These are phyloP conservation scores for Vulpes vulpes DNA, from an alignment of 2,113 vertebrate genomes.

Conservation along the genomic window DNA sequence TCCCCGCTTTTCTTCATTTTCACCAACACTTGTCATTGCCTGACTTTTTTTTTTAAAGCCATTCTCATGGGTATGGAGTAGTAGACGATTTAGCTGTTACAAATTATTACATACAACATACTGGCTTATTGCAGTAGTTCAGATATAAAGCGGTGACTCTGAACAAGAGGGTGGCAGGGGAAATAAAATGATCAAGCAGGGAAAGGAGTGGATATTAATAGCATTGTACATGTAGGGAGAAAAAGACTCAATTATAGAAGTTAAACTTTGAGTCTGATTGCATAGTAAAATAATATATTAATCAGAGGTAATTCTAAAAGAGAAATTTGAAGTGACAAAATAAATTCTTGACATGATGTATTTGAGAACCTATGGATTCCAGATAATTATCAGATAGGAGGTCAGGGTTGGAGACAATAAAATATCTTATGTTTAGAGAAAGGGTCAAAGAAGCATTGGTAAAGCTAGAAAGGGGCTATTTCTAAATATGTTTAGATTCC, in stretches of 20 bases:
- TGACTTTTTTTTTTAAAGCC: background rate
- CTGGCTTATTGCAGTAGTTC: background rate
- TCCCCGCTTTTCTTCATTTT: background rate
- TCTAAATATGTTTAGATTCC: background rate
- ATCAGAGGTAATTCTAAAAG: background rate
- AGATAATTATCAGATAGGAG: background rate
- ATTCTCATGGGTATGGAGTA: background rate
- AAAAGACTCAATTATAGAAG: background rate
- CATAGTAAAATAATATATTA: background rate
- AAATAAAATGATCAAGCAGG: slow-evolving; percentile 6
- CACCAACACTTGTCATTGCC: background rate
- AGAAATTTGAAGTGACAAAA: background rate
- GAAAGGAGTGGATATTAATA: background rate
- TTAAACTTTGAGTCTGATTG: background rate
- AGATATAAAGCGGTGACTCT: background rate
- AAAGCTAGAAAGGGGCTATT: background rate
- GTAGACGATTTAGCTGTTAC: background rate
- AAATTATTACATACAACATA: background rate
- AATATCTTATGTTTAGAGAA: background rate
- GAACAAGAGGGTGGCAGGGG: background rate
- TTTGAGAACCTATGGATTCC: background rate
- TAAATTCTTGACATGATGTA: background rate
- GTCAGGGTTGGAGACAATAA: background rate
- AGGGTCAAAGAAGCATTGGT: background rate
- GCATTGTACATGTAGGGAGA: background rate